Conservation (phyloP, 2,797 vertebrate species). For the Tragelaphus oryx region DNA sequence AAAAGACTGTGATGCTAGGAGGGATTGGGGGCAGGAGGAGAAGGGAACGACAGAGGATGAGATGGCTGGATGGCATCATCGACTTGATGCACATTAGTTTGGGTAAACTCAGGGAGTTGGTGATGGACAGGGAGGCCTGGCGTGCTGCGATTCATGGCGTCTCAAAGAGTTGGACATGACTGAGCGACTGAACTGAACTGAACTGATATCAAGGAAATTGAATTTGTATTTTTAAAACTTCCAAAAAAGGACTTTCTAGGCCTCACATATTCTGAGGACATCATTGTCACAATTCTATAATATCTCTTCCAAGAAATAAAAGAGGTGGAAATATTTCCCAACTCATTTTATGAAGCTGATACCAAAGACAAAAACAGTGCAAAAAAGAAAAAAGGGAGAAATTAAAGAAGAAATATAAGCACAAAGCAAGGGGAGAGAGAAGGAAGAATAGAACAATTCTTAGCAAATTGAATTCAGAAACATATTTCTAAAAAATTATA, state of each 20-base stretch:
- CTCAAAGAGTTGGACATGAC: too few relatives aligned
- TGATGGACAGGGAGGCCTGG: too few relatives aligned
- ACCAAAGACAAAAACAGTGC: not conserved
- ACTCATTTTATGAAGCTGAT: not conserved
- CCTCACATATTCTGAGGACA: not conserved
- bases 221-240: conserved; percentile 3
- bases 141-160: fast-evolving
- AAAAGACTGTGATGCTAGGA: too few relatives aligned
- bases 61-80: too few relatives aligned
- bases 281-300: not conserved
- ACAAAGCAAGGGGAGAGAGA: too few relatives aligned
- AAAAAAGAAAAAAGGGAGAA: not conserved
- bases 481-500: not conserved
- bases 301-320: not conserved
- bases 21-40: too few relatives aligned
- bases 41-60: too few relatives aligned
- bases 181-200: too few relatives aligned
- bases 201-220: not conserved
- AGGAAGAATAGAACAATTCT: not conserved
- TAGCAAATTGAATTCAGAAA: not conserved
- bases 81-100: too few relatives aligned
- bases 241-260: not conserved
- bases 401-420: not conserved
- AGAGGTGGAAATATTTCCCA: not conserved
- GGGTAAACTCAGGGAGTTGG: too few relatives aligned